Base-by-base conservation (phyloP, 2,113 vertebrate species). In the Cichladusa arquata region DNA sequence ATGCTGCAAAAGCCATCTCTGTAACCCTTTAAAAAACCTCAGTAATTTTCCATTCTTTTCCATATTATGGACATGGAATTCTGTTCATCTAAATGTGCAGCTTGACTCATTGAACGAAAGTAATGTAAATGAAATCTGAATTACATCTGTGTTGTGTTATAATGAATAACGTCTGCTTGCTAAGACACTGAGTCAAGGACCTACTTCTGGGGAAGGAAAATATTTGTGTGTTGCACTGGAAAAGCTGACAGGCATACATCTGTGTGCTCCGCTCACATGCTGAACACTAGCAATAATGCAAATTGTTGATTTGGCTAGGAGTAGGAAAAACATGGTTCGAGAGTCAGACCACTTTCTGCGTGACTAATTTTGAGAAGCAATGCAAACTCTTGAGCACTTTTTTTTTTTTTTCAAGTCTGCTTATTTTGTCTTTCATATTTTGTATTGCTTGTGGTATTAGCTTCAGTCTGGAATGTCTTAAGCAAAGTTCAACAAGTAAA, bases 161-260 rank as follows among this genome's bases (percentile, higher is more conserved):
- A 96, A 96, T 97, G 96, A 98, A 97, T 98, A 97, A 97, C 9
- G 88, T 98, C 98, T 98, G 95, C 95, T 91, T 90, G 81, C 92
- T 94, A 94, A 97, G 96, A 97, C 97, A 93, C 88, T 97, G 97
- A 98, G 92, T 97, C 95, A 97, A 97, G 80, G 79, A 76, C 88
- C 95, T 95, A 45, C 81, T 76, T 96, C 89, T 87, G 77, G 93
- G 96, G 90, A 96, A 97, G 96, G 96, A 98, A 98, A 98, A 96
- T 97, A 98, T 97, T 96, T 97, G 86, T 95, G 64, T 87, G 82
- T 90, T 87, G 81, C 86, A 56, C 90, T 98, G 97, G 97, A 97
- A 98, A 98, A 97, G 94, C 91, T 98, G 97, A 97, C 95, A 93
- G 67, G 57, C 38, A 34, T 89, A 82, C 91, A 94, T 95, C 95